Evolutionary conservation across 2,113 vertebrate species (phyloP).

Genomic region (Stegastes partitus): DNA sequence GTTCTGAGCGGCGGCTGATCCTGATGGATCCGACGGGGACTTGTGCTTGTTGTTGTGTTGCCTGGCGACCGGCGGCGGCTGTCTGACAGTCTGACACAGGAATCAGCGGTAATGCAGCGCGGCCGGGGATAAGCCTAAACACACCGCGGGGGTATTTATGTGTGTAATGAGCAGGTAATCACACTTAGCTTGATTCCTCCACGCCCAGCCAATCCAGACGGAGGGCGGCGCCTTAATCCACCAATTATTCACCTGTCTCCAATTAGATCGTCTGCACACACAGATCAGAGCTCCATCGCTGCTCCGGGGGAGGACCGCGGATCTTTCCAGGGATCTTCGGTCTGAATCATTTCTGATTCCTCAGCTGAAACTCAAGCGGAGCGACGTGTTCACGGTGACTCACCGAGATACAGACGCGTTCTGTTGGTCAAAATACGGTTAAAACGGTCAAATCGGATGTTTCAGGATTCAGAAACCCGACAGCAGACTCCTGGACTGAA

Average conservation of each 20-base stretch:
- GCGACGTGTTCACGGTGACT: no score
- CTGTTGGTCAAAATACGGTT: no score
- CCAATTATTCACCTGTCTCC: slow-evolving; percentile 76
- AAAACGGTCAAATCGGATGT: no score
- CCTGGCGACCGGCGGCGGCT: slow-evolving; percentile 16
- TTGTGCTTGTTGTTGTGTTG: slow-evolving; percentile 45
- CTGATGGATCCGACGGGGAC: no score
- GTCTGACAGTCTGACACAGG: slow-evolving; percentile 46
- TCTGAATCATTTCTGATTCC: slow-evolving; percentile 26
- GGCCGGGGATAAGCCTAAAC: slow-evolving; percentile 45
- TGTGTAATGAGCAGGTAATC: slow-evolving; percentile 51
- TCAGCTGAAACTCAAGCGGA: background rate
- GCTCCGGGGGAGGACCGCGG: no score
- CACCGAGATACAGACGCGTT: no score
- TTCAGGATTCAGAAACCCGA: no score
- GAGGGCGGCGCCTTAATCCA: slow-evolving; percentile 69
- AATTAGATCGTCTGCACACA: slow-evolving; percentile 57
- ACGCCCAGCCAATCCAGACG: slow-evolving; percentile 73
- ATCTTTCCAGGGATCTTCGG: background rate
- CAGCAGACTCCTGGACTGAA: no score
- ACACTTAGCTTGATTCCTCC: slow-evolving; percentile 55
- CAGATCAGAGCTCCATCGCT: no score
- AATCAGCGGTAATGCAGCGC: slow-evolving; percentile 30
- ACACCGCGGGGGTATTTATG: slow-evolving; percentile 51
- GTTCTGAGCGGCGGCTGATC: no score